Evolutionary conservation across 2,888 invertebrate genomes (phyloP).

Genomic region (Subacronicta megacephala): DNA sequence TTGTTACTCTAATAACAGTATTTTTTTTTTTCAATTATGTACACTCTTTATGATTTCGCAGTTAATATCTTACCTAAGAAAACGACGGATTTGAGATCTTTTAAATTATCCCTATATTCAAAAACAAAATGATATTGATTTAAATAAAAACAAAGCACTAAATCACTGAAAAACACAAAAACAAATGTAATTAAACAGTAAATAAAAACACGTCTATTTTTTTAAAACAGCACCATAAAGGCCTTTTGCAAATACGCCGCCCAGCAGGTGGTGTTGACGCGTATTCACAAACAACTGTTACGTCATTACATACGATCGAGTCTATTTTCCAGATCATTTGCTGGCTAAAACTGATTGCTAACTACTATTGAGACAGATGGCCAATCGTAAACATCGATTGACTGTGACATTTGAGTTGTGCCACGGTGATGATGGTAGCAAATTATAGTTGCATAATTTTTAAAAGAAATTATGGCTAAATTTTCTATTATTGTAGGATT

Average conservation of each 20-base stretch:
- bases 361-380: conserved; percentile 64
- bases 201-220: conserved; percentile 10
- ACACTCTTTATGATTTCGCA: too few relatives aligned
- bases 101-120: too few relatives aligned
- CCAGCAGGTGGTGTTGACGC: conserved; percentile 31
- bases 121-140: too few relatives aligned
- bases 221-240: conserved; percentile 5
- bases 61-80: too few relatives aligned
- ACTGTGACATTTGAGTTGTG: conserved; percentile 47
- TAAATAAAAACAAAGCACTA: conserved; percentile 6
- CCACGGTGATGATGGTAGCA: conserved; percentile 21
- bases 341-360: conserved; percentile 47
- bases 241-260: conserved; percentile 16
- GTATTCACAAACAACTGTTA: conserved; percentile 37
- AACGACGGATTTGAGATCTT: too few relatives aligned
- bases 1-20: not conserved
- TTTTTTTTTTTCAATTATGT: too few relatives aligned
- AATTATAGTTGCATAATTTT: not conserved
- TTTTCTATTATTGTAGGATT: too few relatives aligned
- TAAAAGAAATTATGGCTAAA: too few relatives aligned
- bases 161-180: conserved; percentile 18
- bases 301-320: conserved; percentile 48
- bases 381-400: conserved; percentile 50
- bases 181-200: too few relatives aligned
- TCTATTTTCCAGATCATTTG: conserved; percentile 58